Conservation (phyloP, 2,888 invertebrate genomes). For the Amphipyra berbera region DNA sequence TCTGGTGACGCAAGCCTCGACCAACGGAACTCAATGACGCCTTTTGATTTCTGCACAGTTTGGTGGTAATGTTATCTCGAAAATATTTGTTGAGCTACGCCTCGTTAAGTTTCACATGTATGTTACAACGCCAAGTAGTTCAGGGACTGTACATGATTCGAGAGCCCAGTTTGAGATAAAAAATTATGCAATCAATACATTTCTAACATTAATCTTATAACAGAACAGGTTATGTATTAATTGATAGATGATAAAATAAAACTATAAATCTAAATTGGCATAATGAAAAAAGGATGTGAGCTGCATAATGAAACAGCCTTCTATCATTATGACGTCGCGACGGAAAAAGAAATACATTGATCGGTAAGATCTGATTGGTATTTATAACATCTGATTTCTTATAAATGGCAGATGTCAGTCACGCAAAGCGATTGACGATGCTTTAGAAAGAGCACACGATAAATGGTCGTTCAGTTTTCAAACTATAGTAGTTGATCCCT, state of each 20-base stretch:
- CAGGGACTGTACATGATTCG: slow-evolving; percentile 31
- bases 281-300: slow-evolving; percentile 17
- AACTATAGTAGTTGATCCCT: slow-evolving; percentile 66
- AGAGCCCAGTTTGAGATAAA: slow-evolving; percentile 19
- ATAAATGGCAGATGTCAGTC: slow-evolving; percentile 74
- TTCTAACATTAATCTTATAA: slow-evolving; percentile 17
- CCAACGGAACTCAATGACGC: slow-evolving; percentile 50
- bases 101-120: slow-evolving; percentile 22
- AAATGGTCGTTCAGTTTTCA: slow-evolving; percentile 73
- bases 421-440: slow-evolving; percentile 60
- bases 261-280: slow-evolving; percentile 13
- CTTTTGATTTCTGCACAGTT: slow-evolving; percentile 42
- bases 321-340: slow-evolving; percentile 39
- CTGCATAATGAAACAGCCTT: slow-evolving; percentile 30
- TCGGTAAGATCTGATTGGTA: slow-evolving; percentile 57
- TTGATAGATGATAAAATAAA: slow-evolving; percentile 23
- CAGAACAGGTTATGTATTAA: slow-evolving; percentile 23
- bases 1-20: slow-evolving; percentile 65
- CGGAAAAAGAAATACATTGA: slow-evolving; percentile 44
- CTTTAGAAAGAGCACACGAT: slow-evolving; percentile 70
- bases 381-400: slow-evolving; percentile 70
- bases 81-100: slow-evolving; percentile 22
- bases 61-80: slow-evolving; percentile 18
- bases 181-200: slow-evolving; percentile 33
- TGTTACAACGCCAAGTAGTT: slow-evolving; percentile 34